phyloP scores from a whole-genome alignment of 2,113 vertebrate genomes.

The Paracyprichromis sp. region DNA sequence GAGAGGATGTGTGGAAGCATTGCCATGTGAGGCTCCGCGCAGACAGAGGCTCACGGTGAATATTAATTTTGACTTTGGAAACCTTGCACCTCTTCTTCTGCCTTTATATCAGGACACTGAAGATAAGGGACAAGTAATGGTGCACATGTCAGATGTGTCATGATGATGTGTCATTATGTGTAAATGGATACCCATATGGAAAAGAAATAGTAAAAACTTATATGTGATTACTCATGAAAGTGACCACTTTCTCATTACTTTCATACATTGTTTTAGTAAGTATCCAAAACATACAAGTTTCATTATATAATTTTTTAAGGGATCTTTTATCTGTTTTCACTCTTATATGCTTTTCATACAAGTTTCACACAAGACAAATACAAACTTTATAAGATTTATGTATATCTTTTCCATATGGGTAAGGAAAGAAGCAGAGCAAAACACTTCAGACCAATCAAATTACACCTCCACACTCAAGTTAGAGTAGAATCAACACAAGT shows the following conservation, averaged over 20 bases:
- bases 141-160: background rate
- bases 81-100: background rate
- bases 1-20: background rate
- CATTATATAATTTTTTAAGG: too few species aligned
- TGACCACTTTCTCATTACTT: too few species aligned
- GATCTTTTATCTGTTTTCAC: too few species aligned
- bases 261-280: too few species aligned
- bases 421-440: background rate
- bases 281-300: too few species aligned
- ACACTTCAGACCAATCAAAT: background rate
- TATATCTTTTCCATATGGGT: too few species aligned
- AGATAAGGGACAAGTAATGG: background rate
- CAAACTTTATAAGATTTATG: too few species aligned
- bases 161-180: background rate
- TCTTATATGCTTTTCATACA: too few species aligned
- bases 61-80: background rate
- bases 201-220: too few species aligned
- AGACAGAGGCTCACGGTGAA: background rate
- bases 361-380: too few species aligned
- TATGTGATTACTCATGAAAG: too few species aligned
- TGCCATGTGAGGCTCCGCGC: background rate
- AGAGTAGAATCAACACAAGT: background rate
- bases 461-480: background rate
- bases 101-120: background rate
- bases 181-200: background rate